Base-by-base conservation (phyloP, 2,113 vertebrate genomes). In the Opisthocomus hoazin region DNA sequence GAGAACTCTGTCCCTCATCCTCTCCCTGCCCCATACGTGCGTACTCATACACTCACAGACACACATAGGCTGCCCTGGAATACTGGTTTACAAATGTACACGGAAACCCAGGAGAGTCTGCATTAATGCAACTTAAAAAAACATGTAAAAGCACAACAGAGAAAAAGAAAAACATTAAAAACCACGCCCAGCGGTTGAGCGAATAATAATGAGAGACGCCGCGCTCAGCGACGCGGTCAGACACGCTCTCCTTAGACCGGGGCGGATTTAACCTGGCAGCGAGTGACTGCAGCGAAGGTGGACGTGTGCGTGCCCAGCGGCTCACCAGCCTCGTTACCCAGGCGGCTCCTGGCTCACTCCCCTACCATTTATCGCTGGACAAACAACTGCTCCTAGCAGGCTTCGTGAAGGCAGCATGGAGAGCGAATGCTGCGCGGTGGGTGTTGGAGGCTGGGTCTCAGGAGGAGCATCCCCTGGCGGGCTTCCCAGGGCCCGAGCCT, bases 201-300 rank as follows among this genome's bases (percentile, higher is more conserved):
- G 30, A 60, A 20, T 26, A 71, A 53, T 9, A 60, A 5, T 5
- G n/a, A 14, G 50, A 24, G 29, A 41, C 2, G 3, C 15, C 56
- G 16, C 0, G 4, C 45, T 69, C 24, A 58, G 74, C 9, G 57
- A 3, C 19, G 14, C 22, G 48, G 53, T 18, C 45, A 88, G 82
- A 64, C 85, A 12, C 15, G 2, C 11, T 43, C 21, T 46, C 24
- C 46, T n/a, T 4, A 15, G 56, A 32, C 0, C 0, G 2, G 7
- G 37, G 8, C 0, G 1, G 1, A 34, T 58, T 60, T n/a, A 15
- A 46, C 23, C 24, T 13, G 0, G 0, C 30, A 13, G 26, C 11
- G 29, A 16, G 20, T 37, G 82, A 45, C 14, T 0, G 15, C 29
- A 32, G 58, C 0, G 0, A 34, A 53, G 54, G 36, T 26, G 54